Evolutionary conservation across 1,140 invertebrate genomes (phyloP).

Genomic region (Dendrolimus kikuchii): DNA sequence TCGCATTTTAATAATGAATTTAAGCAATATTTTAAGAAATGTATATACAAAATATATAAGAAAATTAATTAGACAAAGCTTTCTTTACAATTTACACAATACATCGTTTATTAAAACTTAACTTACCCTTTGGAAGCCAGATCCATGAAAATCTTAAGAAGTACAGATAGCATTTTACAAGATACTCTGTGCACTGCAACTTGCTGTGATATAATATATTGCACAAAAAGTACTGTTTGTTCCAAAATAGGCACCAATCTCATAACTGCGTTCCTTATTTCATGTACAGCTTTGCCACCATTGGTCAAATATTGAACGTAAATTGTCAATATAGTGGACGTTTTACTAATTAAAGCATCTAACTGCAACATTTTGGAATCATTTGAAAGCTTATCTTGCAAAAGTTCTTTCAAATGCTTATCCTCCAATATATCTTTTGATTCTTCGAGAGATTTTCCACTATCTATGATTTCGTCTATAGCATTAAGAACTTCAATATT

Average conservation of each 20-base stretch:
- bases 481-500: conserved; percentile 49
- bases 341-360: conserved; percentile 37
- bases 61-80: too few species aligned
- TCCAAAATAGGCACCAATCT: conserved; percentile 80
- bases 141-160: conserved; percentile 89
- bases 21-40: not conserved
- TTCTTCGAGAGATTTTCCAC: conserved; percentile 47
- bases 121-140: conserved; percentile 81
- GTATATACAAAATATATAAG: not conserved
- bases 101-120: not conserved
- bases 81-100: too few species aligned
- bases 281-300: conserved; percentile 22
- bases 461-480: conserved; percentile 56
- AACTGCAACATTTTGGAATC: conserved; percentile 75
- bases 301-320: conserved; percentile 37
- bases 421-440: conserved; percentile 70
- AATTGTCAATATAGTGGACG: conserved; percentile 24
- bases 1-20: too few species aligned
- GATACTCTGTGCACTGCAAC: conserved; percentile 83
- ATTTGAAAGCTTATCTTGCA: conserved; percentile 74
- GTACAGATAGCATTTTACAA: conserved; percentile 87
- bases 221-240: conserved; percentile 81
- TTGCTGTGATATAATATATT: conserved; percentile 86
- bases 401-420: conserved; percentile 76
- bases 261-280: conserved; percentile 37